These are phyloP conservation scores for Brassicogethes aeneus DNA, from an alignment of 2,888 invertebrate genomes.

Conservation along the genomic window DNA sequence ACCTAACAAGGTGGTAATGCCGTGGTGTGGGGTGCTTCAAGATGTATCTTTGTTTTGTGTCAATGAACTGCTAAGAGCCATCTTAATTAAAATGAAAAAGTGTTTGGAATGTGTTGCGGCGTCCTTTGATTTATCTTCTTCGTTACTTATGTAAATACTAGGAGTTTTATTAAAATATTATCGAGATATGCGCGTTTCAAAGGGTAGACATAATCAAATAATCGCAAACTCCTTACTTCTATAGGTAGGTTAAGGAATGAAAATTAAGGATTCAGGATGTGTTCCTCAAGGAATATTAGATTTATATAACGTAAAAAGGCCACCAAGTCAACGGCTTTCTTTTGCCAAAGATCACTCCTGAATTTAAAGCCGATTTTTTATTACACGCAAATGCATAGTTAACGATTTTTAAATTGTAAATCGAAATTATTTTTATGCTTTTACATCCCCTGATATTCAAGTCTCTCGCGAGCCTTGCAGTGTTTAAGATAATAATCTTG, in stretches of 20 bases:
- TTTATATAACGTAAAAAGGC: background rate
- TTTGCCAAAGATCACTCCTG: background rate
- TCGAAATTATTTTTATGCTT: no score
- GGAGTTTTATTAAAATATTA: background rate
- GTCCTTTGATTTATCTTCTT: background rate
- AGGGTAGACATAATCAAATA: background rate
- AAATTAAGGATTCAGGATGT: background rate
- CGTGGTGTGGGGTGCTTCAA: no score
- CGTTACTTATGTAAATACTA: background rate
- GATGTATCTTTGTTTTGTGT: no score
- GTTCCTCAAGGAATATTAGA: background rate
- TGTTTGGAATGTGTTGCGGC: no score
- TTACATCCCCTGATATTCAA: no score
- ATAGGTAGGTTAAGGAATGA: background rate
- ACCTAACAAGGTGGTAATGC: no score
- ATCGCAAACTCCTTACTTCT: background rate
- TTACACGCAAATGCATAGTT: conserved; percentile 1
- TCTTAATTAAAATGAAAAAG: no score
- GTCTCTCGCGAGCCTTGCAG: no score
- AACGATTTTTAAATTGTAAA: background rate
- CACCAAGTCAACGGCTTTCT: background rate
- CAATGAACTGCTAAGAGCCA: no score
- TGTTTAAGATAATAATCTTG: no score
- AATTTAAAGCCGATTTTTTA: background rate
- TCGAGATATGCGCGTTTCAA: background rate